These are phyloP conservation scores for Itoplectis maculator DNA, from an alignment of 2,888 invertebrate genomes.

Conservation along the genomic window DNA sequence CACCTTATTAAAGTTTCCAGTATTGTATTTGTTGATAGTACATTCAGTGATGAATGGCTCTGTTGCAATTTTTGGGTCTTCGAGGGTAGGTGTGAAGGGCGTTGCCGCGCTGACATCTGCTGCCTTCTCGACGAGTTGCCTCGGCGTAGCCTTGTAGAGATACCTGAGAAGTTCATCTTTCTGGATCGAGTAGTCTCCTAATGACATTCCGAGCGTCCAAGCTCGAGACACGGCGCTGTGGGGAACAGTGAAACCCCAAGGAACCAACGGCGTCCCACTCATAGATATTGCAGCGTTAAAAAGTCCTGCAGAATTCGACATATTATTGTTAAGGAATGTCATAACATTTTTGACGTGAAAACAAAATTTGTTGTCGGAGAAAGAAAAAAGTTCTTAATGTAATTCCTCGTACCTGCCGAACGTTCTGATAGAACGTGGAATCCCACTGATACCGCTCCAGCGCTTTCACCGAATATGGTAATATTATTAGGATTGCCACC, in stretches of 20 bases:
- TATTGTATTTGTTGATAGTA: constrained; percentile 82
- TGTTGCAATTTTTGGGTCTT: constrained; percentile 83
- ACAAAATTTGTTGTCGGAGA: too few relatives aligned
- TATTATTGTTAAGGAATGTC: too few relatives aligned
- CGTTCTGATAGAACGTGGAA: constrained; percentile 5
- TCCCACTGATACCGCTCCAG: constrained; percentile 13
- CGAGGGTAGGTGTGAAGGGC: constrained; percentile 86
- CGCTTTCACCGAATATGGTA: constrained; percentile 23
- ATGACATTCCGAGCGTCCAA: too few relatives aligned
- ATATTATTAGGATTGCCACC: constrained; percentile 25
- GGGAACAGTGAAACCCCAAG: constrained; percentile 83
- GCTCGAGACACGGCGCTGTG: too few relatives aligned
- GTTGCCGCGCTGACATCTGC: constrained; percentile 61
- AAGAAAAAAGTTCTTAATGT: background rate
- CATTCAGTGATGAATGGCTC: constrained; percentile 85
- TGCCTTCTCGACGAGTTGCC: too few relatives aligned
- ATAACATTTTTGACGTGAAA: too few relatives aligned
- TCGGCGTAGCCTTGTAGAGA: too few relatives aligned
- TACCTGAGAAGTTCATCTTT: too few relatives aligned
- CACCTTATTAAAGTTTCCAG: constrained; percentile 85
- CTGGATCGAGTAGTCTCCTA: too few relatives aligned
- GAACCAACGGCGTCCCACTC: constrained; percentile 85
- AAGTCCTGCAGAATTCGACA: constrained; percentile 81
- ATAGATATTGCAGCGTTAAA: constrained; percentile 86
- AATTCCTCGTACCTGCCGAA: constrained; percentile 8